Conservation (phyloP, 2,888 invertebrate species). For the Mystacides longicornis region DNA sequence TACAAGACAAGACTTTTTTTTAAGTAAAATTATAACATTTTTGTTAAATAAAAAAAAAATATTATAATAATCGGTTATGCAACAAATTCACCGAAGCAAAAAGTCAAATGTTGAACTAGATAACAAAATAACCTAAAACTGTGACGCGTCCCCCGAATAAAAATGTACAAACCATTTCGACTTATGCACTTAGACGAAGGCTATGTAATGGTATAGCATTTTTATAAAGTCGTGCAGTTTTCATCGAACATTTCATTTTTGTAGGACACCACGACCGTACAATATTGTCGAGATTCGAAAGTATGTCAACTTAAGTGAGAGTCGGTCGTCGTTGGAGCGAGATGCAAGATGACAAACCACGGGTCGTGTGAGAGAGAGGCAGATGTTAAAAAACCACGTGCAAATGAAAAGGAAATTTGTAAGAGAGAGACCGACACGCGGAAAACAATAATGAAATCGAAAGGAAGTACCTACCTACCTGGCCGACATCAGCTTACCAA, state of each 20-base stretch:
- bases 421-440: background rate
- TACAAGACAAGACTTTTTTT: no score
- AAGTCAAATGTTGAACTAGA: background rate
- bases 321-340: background rate
- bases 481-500: no score
- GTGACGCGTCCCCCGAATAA: background rate
- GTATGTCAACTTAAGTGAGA: constrained; percentile 1
- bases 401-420: background rate
- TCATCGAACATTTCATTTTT: background rate
- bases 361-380: background rate
- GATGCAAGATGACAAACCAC: background rate
- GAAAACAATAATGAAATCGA: background rate
- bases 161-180: background rate
- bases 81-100: background rate
- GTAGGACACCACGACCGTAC: no score
- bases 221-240: background rate
- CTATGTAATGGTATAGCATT: background rate
- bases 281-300: background rate
- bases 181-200: background rate
- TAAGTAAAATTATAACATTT: background rate
- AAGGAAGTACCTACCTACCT: background rate
- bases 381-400: background rate
- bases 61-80: background rate
- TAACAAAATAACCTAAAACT: background rate
- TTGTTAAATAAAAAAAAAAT: background rate